A percentile compares a stretch with the other conserved stretches of the same genome.
phyloP scores from a whole-genome alignment of 2,888 invertebrate species.

The Hirudinaria manillensis region DNA sequence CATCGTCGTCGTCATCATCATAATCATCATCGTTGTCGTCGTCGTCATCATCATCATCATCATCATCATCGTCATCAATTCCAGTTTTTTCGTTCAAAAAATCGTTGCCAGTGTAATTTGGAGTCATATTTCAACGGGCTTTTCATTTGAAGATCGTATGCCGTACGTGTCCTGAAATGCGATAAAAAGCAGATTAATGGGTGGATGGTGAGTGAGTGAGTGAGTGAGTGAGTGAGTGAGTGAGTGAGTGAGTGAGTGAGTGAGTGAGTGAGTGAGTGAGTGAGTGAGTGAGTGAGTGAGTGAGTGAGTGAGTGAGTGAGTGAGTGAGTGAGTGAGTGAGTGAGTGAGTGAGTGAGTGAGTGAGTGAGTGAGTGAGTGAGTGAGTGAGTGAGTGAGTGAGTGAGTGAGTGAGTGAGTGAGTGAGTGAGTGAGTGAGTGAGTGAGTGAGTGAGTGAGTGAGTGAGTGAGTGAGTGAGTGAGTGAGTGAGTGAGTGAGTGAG shows the following conservation, averaged over 20 bases:
- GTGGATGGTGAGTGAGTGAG: conserved; percentile 24
- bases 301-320: conserved; percentile 32
- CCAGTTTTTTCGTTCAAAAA: neutral
- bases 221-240: conserved; percentile 23
- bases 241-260: conserved; percentile 29
- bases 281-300: conserved; percentile 30
- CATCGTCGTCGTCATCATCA: no score
- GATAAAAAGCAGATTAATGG: neutral
- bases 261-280: conserved; percentile 29
- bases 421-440: conserved; percentile 25
- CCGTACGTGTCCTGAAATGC: neutral
- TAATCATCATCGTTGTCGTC: no score
- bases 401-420: conserved; percentile 18
- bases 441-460: conserved; percentile 25
- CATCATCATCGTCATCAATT: no score
- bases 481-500: conserved; percentile 27
- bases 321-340: conserved; percentile 29
- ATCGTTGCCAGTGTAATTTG: neutral
- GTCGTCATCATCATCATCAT: no score
- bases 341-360: neutral
- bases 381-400: neutral
- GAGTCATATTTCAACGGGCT: no score
- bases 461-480: conserved; percentile 27
- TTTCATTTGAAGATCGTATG: no score
- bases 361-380: neutral